Base-by-base conservation (phyloP, 2,888 invertebrate genomes). In the Emesis furor region DNA sequence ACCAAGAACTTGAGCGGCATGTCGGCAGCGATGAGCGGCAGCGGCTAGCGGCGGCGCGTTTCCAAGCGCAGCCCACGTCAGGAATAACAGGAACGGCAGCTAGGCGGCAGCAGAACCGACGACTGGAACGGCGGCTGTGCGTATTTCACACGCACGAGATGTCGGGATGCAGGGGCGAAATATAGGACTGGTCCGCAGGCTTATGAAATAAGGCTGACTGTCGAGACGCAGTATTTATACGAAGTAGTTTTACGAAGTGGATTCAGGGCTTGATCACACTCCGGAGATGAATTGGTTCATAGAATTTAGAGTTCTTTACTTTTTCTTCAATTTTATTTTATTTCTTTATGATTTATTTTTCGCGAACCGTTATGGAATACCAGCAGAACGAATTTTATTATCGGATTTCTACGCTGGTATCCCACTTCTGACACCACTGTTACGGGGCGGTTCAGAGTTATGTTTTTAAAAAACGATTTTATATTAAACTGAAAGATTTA, bases 71-170 rank as follows among this genome's bases (percentile, higher is more conserved):
- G n/a, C 51, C 14, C 1, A 24, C 6, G 24, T 65, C 30, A 65
- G 65, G 65, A 30, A 65, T 24, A 12, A 65, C 65, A 65, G 65
- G 30, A 65, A 65, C 65, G 12, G 30, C 65, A 24, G 65, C 32
- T 1, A 12, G 35, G 35, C 35, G 35, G 14, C 35, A 67, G 35
- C 6, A 35, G 35, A 35, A 35, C 35, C 35, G 35, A 35, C 6
- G 35, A 5, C 35, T 5, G 35, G 35, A 35, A 35, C 35, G 24
- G 24, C 62, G 62, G 62, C 62, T 3, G 3, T 35, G 35, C 35
- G 35, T 3, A 24, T 65, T 65, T 65, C 30, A 65, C 51, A 14
- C 51, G 51, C 12, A 51, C 51, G 51, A 51, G 65, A 32, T 35
- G 35, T 35, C 6, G 6, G 35, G 35, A 35, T 35, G 35, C 6